Evolutionary conservation across 1,140 invertebrate species (phyloP).

Genomic region (Bombus soroeensis): DNA sequence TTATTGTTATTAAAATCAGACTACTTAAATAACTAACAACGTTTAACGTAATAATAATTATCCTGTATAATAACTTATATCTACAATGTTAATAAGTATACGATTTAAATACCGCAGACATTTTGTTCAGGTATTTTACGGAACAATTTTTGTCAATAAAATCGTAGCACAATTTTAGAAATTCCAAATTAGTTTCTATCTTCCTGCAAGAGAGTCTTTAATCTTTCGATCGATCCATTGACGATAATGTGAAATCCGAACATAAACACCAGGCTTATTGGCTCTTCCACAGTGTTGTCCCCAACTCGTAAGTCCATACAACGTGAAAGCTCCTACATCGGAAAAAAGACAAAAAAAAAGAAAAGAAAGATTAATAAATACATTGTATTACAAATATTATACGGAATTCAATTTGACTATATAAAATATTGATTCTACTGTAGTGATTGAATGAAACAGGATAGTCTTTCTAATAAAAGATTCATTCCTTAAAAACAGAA

Average conservation of each 20-base stretch:
- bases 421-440: neutral
- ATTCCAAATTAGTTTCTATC: constrained; percentile 52
- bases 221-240: constrained; percentile 86
- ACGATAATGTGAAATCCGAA: constrained; percentile 85
- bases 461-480: too few relatives aligned
- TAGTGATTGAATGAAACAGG: neutral
- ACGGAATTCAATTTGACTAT: neutral
- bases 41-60: neutral
- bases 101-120: neutral
- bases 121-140: neutral
- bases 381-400: neutral
- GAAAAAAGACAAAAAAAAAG: neutral
- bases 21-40: neutral
- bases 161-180: neutral
- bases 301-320: constrained; percentile 88
- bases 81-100: neutral
- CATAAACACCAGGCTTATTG: constrained; percentile 89
- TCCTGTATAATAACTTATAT: neutral
- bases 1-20: neutral
- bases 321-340: constrained; percentile 82
- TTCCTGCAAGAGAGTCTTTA: constrained; percentile 74
- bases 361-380: neutral
- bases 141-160: neutral
- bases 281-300: constrained; percentile 87
- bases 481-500: too few relatives aligned